A percentile compares a stretch with the other conserved stretches of the same genome.
Conservation (phyloP, 2,113 vertebrate species). For the Lynx canadensis region DNA sequence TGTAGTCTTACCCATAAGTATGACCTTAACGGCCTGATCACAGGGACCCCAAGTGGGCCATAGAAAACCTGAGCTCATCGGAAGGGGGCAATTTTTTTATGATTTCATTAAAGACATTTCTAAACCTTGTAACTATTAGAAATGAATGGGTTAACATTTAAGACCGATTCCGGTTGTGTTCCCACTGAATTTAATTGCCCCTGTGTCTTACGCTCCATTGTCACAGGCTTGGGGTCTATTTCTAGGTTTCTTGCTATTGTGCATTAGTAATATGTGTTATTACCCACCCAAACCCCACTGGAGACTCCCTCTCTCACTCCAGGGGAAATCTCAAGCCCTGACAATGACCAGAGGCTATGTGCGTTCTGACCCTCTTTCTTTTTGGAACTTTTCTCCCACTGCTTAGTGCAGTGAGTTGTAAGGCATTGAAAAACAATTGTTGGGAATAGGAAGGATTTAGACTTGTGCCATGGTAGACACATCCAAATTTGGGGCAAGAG, state of each 20-base stretch:
- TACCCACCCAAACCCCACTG: rapidly evolving
- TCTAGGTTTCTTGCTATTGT: neutral
- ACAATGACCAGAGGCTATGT: neutral
- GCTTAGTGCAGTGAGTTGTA: neutral
- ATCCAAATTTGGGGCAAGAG: neutral
- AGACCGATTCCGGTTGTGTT: neutral
- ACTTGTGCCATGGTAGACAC: neutral
- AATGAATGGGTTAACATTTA: neutral
- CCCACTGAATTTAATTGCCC: neutral
- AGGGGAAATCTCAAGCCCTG: neutral
- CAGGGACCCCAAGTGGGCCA: too few species aligned
- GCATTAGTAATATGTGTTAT: rapidly evolving
- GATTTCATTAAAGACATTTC: neutral
- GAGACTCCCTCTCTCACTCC: neutral
- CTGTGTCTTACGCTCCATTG: rapidly evolving
- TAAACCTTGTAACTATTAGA: neutral
- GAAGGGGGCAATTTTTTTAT: neutral
- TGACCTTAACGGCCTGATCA: neutral
- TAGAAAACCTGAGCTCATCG: neutral
- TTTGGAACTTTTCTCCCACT: too few species aligned
- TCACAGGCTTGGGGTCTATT: neutral
- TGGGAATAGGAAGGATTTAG: neutral
- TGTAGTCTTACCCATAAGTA: neutral
- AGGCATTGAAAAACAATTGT: neutral
- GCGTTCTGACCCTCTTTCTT: neutral